Conservation (phyloP, 2,888 invertebrate genomes). For the Trisateles emortualis region DNA sequence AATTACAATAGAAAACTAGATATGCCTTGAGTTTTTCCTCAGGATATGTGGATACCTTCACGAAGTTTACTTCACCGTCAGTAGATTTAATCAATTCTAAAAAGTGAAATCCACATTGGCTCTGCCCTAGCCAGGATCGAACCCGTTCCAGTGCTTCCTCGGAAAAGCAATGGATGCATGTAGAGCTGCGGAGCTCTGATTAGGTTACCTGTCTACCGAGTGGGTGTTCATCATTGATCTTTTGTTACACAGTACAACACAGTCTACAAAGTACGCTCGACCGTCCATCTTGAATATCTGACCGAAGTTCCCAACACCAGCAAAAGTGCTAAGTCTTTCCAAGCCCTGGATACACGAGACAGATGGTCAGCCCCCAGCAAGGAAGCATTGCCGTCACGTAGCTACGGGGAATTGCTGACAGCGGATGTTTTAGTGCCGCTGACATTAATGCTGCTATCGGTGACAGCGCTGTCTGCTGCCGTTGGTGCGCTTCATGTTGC, state of each 20-base stretch:
- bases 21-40: no score
- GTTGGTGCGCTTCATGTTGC: constrained; percentile 87
- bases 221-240: no score
- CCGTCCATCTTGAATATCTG: constrained; percentile 72
- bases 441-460: constrained; percentile 88
- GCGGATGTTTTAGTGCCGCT: constrained; percentile 91
- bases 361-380: constrained; percentile 88
- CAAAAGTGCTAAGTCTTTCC: constrained; percentile 46
- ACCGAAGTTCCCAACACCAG: constrained; percentile 61
- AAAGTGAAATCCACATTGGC: no score
- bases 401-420: constrained; percentile 90
- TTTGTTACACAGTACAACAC: constrained; percentile 73
- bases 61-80: no score
- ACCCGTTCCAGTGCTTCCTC: no score
- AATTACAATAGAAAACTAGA: no score
- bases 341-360: constrained; percentile 55
- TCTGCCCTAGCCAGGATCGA: no score
- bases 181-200: no score
- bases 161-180: no score
- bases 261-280: constrained; percentile 68
- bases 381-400: constrained; percentile 87
- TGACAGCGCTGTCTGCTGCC: constrained; percentile 89
- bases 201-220: no score
- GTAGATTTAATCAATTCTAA: no score
- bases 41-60: no score